Evolutionary conservation across 2,888 invertebrate genomes (phyloP).

Genomic region (Macroteleia sp.): DNA sequence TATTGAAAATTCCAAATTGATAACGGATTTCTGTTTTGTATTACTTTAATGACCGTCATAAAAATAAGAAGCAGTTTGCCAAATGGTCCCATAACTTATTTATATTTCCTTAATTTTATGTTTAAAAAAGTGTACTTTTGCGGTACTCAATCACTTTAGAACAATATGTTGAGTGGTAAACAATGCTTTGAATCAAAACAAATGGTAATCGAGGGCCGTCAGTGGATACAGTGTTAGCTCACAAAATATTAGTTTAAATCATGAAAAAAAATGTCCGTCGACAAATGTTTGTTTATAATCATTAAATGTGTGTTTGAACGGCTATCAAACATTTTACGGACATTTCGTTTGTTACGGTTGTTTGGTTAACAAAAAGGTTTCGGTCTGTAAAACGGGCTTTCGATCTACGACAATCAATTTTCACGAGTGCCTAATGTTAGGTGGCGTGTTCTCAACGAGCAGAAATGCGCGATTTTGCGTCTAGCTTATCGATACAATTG

Average conservation of each 20-base stretch:
- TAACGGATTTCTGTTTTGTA: too few relatives aligned
- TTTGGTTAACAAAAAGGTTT: constrained; percentile 31
- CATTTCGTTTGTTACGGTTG: constrained; percentile 36
- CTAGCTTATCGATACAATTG: constrained; percentile 14
- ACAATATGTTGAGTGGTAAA: constrained; percentile 19
- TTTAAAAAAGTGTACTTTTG: too few relatives aligned
- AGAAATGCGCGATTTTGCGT: background rate
- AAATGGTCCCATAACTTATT: too few relatives aligned
- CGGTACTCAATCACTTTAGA: constrained; percentile 16
- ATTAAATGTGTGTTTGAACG: constrained; percentile 39
- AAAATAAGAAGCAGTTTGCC: too few relatives aligned
- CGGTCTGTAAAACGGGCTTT: constrained; percentile 21
- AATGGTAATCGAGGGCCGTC: constrained; percentile 28
- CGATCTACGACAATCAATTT: constrained; percentile 23
- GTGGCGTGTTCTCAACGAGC: background rate
- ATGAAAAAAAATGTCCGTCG: constrained; percentile 24
- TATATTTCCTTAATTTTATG: too few relatives aligned
- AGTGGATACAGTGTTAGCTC: constrained; percentile 18
- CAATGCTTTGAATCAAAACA: constrained; percentile 28
- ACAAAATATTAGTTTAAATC: constrained; percentile 44
- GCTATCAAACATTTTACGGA: constrained; percentile 33
- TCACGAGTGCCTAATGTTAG: constrained; percentile 2
- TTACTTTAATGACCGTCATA: too few relatives aligned
- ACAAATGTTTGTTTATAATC: constrained; percentile 49
- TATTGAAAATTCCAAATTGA: too few relatives aligned